Evolutionary conservation across 2,888 invertebrate species (phyloP).

Genomic region (Lepeophtheirus nordmannii): DNA sequence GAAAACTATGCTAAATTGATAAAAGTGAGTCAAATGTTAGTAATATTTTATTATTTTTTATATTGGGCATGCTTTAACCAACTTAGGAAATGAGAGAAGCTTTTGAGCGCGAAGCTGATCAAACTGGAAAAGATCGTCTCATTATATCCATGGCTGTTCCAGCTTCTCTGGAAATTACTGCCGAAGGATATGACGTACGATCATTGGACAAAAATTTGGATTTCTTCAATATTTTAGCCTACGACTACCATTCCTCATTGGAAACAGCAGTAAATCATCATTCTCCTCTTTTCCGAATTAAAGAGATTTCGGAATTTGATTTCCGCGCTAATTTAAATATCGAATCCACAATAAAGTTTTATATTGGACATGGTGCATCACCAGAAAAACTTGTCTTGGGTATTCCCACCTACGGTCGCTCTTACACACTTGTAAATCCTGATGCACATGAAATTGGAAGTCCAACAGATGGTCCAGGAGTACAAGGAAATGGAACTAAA

Average conservation of each 20-base stretch:
- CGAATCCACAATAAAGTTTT: conserved; percentile 35
- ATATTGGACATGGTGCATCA: conserved; percentile 34
- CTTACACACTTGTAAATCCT: conserved; percentile 70
- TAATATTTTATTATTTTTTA: not conserved
- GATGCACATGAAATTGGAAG: conserved; percentile 70
- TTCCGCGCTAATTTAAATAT: conserved; percentile 17
- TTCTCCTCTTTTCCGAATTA: conserved; percentile 50
- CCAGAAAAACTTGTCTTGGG: conserved; percentile 35
- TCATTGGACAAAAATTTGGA: conserved; percentile 70
- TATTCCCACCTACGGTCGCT: conserved; percentile 54
- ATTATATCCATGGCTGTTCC: conserved; percentile 84
- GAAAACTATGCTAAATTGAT: conserved; percentile 76
- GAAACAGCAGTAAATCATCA: conserved; percentile 83
- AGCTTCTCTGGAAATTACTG: conserved; percentile 78
- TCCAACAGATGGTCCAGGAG: conserved; percentile 76
- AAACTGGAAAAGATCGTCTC: conserved; percentile 61
- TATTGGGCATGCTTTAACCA: not conserved
- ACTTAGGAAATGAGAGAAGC: conserved; percentile 64
- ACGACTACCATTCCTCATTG: conserved; percentile 82
- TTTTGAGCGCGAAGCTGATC: conserved; percentile 66
- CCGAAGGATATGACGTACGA: conserved; percentile 79
- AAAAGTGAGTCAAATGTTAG: conserved; percentile 39
- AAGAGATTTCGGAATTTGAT: conserved; percentile 7
- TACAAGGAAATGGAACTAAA: conserved; percentile 73
- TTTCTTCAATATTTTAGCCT: conserved; percentile 77